A percentile compares a stretch with the other conserved stretches of the same genome.
Conservation (phyloP, 2,797 vertebrate species). For the Otolemur crassicaudatus region DNA sequence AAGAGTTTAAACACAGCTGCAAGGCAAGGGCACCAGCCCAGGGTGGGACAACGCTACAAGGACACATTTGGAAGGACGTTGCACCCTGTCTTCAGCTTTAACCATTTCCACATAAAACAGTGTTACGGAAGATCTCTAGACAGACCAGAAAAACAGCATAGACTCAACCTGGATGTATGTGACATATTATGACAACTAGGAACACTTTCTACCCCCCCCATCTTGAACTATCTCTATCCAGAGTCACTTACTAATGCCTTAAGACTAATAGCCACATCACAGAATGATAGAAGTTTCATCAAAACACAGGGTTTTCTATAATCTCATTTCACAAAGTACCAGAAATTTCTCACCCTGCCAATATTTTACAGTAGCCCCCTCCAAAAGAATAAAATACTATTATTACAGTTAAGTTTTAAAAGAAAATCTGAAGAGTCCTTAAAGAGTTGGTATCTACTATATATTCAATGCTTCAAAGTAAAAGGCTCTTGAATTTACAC, state of each 20-base stretch:
- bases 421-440: not conserved
- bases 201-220: conserved; percentile 9
- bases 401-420: not conserved
- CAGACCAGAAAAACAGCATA: not conserved
- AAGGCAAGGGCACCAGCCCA: not conserved
- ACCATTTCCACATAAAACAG: not conserved
- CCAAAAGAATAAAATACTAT: conserved; percentile 1
- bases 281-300: not conserved
- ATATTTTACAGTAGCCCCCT: not conserved
- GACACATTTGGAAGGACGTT: not conserved
- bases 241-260: not conserved
- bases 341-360: not conserved
- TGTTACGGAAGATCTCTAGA: not conserved
- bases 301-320: not conserved
- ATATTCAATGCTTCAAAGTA: not conserved
- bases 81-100: not conserved
- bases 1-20: not conserved
- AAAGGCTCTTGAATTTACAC: not conserved
- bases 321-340: not conserved
- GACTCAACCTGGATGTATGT: not conserved
- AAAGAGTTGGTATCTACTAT: not conserved
- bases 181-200: not conserved
- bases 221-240: not conserved
- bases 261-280: not conserved
- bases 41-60: too few species aligned